Percentiles rank a stretch among this genome's conserved stretches.
Conservation (phyloP, 2,888 invertebrate species). For the Cephus sareptanus region DNA sequence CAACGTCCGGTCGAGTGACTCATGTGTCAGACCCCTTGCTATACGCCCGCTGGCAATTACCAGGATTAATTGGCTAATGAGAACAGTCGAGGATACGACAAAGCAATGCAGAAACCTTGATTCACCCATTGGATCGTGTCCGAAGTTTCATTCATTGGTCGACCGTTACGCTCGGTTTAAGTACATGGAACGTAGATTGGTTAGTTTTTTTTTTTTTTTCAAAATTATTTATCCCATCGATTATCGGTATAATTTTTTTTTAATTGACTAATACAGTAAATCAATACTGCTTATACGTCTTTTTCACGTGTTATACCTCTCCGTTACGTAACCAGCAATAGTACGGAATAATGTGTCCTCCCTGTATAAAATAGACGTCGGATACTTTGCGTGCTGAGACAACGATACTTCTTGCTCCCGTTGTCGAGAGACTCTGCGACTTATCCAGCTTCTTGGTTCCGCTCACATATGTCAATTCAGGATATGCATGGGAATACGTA, state of each 20-base stretch:
- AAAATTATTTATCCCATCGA: neutral
- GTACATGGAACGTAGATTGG: neutral
- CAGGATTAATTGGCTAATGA: constrained; percentile 57
- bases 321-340: too few species aligned
- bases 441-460: neutral
- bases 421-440: neutral
- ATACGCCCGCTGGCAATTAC: constrained; percentile 42
- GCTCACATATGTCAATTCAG: constrained; percentile 27
- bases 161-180: neutral
- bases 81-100: constrained; percentile 36
- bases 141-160: neutral
- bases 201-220: too few species aligned
- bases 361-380: neutral
- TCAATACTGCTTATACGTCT: too few species aligned
- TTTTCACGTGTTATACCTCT: too few species aligned
- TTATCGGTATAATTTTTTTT: neutral
- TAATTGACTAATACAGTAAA: too few species aligned
- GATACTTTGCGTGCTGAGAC: neutral
- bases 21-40: neutral
- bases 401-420: neutral
- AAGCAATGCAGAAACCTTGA: constrained; percentile 36
- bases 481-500: constrained; percentile 29
- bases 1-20: constrained; percentile 3
- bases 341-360: too few species aligned
- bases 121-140: neutral